Conservation (phyloP, 2,888 invertebrate genomes). For the Cephus rjabovi region DNA sequence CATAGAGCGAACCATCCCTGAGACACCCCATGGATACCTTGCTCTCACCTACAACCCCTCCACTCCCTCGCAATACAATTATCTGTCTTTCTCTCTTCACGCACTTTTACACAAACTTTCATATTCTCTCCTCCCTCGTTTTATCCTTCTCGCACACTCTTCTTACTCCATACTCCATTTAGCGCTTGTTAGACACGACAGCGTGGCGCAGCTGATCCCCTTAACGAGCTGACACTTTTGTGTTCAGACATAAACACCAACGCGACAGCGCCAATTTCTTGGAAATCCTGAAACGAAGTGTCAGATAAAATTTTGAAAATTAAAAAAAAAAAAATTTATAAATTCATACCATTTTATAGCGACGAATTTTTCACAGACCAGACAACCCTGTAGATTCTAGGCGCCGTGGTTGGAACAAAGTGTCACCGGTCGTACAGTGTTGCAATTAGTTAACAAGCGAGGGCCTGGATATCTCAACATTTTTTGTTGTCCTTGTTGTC, state of each 20-base stretch:
- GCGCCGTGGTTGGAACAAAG: background rate
- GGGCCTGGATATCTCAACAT: background rate
- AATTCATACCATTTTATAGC: background rate
- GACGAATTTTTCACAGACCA: background rate
- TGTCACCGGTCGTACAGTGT: background rate
- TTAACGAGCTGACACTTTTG: slow-evolving; percentile 45
- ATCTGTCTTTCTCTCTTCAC: background rate
- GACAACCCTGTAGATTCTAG: background rate
- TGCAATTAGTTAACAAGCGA: background rate
- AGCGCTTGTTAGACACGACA: slow-evolving; percentile 63
- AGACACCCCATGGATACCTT: slow-evolving; percentile 28
- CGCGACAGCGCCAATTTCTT: background rate
- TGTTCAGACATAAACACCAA: background rate
- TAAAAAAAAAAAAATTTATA: background rate
- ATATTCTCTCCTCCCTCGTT: background rate
- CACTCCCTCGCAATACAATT: background rate
- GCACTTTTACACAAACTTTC: background rate
- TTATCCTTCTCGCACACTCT: slow-evolving; percentile 19
- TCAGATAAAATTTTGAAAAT: background rate
- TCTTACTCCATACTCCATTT: slow-evolving; percentile 53
- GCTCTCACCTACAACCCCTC: background rate
- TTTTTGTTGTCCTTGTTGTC: background rate
- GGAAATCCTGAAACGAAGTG: background rate
- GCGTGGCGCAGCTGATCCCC: slow-evolving; percentile 61
- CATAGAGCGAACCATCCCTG: slow-evolving; percentile 33